Evolutionary conservation across 2,113 vertebrate species (phyloP), one percentile per base, ranked within the genome.

Genomic region (Hoplias malabaricus): DNA sequence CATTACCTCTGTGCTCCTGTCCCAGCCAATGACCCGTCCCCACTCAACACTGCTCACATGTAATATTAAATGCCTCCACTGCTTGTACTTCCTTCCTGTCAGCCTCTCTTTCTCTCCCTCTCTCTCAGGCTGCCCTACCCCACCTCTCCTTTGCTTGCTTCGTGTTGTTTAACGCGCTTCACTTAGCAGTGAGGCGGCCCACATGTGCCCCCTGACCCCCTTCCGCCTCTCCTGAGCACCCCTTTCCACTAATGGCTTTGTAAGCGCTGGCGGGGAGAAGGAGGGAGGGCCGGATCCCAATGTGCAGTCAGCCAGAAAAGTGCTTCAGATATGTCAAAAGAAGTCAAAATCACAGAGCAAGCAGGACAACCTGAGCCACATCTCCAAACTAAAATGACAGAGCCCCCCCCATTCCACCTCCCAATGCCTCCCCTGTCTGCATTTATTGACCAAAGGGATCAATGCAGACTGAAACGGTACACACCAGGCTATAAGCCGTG

Each of bases 41-140:
- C 87, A 88, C 89, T 89, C 83, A 43, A 71, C 82, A 75, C 77
- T 23, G 65, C 83, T 81, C 86, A 89, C 85, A 87, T 86, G 87
- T 85, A 86, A 85, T 86, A 89, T 89, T 84, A 90, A 92, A 90
- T 86, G 84, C 74, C 82, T 84, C 85, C 83, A 84, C 87, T 88
- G 89, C 86, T 87, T 78, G 83, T 78, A 81, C 82, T 74, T 63
- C 76, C 67, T 56, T 50, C 61, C 72, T 80, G 48, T 77, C 57
- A 46, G 62, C 43, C 46, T 62, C 80, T 68, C 62, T 73, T 56
- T 73, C 33, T 54, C 53, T 53, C 43, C n/a, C n/a, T 73, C 73
- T 27, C 46, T 23, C 19, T 23, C 21, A 69, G 43, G 67, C 69
- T 43, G 72, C 57, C 12, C 43, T 31, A 13, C n/a, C 48, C 25